Base-by-base conservation (phyloP, 2,113 vertebrate genomes). In the Zingel zingel region DNA sequence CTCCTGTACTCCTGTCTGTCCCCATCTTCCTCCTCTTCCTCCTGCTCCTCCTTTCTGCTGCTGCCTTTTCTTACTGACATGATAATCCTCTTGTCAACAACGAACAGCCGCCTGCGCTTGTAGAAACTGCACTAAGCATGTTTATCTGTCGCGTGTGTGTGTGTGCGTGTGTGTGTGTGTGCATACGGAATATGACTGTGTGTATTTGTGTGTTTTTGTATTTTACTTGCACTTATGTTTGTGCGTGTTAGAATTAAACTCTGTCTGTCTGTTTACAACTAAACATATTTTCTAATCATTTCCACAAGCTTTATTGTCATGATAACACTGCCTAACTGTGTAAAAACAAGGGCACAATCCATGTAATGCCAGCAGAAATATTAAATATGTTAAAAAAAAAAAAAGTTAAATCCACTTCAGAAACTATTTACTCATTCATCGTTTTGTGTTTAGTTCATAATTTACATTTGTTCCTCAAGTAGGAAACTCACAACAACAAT, bases 81-180 rank as follows among this genome's bases (percentile, higher is more conserved):
- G 64, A 11, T 92, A 86, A 89, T 90, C 88, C 86, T 82, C 80
- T 79, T 82, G 90, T 90, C 88, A 81, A 86, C 63, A 83, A 57
- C 83, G 68, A 80, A 67, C 81, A 9, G 64, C 68, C 3, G 75
- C 30, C 21, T 27, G 82, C 74, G 75, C 89, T 86, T 82, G 77
- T 68, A 43, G 76, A 67, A 87, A 74, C 85, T 36, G 59, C 65
- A 59, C 43, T 83, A 77, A 89, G 77, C 74, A 30, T 23, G 50
- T 59, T 81, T 85, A 78, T 80, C 73, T 77, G 21, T 23, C 51
- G 59, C n/a, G 58, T 47, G 65, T 43, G 67, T 33, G 59, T 21
- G 36, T 47, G 48, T 51, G 59, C 30, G 59, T 48, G 62, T 74
- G 21, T 62, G 74, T 48, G 8, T 21, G 36, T 53, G 48, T 57